Conservation (phyloP, 2,113 vertebrate species). For the Probosciger aterrimus region DNA sequence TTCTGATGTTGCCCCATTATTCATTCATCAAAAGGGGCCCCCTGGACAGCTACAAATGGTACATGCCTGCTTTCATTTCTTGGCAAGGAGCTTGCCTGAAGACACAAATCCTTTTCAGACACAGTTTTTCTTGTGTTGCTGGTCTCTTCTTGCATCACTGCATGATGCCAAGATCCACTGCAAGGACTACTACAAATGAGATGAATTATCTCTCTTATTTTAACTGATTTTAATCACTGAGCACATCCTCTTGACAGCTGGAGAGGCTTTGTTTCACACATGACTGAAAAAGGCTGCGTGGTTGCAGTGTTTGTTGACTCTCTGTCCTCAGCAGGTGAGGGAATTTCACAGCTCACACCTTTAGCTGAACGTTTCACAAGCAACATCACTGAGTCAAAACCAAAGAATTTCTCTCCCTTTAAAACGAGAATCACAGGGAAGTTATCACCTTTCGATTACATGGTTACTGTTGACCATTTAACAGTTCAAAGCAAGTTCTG, state of each 20-base stretch:
- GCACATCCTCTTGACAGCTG: not conserved
- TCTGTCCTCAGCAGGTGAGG: not conserved
- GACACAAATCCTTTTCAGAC: not conserved
- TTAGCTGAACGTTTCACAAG: not conserved
- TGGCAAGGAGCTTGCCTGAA: not conserved
- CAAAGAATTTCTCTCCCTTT: not conserved
- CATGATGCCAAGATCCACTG: not conserved
- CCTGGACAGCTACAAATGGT: not conserved
- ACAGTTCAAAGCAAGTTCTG: conserved; percentile 14
- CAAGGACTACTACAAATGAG: not conserved
- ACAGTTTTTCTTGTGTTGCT: not conserved
- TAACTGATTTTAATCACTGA: not conserved
- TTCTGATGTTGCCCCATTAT: not conserved
- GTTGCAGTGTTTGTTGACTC: not conserved
- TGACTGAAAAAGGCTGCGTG: not conserved
- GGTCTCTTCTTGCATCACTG: not conserved
- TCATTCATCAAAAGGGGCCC: not conserved
- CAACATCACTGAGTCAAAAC: not conserved
- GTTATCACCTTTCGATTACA: not conserved
- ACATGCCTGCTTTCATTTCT: not conserved
- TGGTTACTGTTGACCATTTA: conserved; percentile 25
- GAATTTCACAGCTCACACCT: not conserved
- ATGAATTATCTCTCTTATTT: not conserved
- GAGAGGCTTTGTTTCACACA: not conserved
- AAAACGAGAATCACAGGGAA: not conserved